Evolutionary conservation across 2,888 invertebrate genomes (phyloP), one percentile per base, ranked within the genome.

Genomic region (Galeruca laticollis): DNA sequence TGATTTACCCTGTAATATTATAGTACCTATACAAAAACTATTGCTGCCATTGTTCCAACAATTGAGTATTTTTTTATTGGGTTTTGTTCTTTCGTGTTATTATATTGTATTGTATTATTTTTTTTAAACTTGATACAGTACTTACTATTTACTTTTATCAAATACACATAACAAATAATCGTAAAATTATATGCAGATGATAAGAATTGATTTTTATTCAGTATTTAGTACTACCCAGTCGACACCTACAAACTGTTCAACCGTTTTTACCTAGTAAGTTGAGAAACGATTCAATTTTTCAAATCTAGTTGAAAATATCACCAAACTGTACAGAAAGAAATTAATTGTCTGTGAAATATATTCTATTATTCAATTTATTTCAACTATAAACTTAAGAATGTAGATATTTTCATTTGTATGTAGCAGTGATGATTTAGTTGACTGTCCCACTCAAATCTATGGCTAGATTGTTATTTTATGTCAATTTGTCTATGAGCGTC

Each of bases 141-240:
- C 62, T 57, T 63, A 65, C 33, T 65, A 65, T 65, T 37, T n/a
- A 37, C 31, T n/a, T n/a, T n/a, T n/a, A n/a, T n/a, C n/a, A n/a
- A n/a, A n/a, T n/a, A 2, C 57, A 20, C 47, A 49, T 65, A 43
- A 59, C 47, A 49, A 57, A 31, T 33, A 15, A 35, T 35, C 15
- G 35, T 57, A 59, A 66, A 66, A 59, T 49, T 59, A 66, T 66
- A 66, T 59, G 51, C 13, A 51, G 33, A 59, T 59, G 66, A 66
- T 66, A 59, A 35, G 59, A 60, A 47, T 43, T 49, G 57, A 31
- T 47, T 59, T 43, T 60, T 60, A 49, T 57, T 59, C 57, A n/a
- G 57, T 57, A 57, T 35, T 57, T 57, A 33, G 43, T 31, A 57
- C 15, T 26, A 33, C 26, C 33, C 56, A 35, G 35, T 57, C 31